phyloP scores from a whole-genome alignment of 2,888 invertebrate genomes.

The Abrostola tripartita region DNA sequence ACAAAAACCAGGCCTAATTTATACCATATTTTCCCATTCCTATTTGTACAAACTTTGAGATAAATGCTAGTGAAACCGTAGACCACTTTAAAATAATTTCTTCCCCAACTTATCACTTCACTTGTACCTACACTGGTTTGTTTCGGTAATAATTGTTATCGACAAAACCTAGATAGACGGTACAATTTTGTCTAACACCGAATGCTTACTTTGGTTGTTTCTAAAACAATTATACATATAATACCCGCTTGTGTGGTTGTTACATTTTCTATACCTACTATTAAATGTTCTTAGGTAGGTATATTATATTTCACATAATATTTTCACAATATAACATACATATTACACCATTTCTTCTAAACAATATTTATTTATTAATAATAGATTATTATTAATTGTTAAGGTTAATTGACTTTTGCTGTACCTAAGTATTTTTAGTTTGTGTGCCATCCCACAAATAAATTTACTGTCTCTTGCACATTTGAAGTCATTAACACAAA shows the following conservation, averaged over 20 bases:
- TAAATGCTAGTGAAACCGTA: slow-evolving; percentile 1
- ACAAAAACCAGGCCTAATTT: background rate
- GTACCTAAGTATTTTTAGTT: too few relatives aligned
- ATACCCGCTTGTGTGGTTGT: background rate
- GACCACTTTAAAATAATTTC: background rate
- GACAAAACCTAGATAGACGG: background rate
- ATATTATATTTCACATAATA: too few relatives aligned
- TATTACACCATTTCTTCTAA: too few relatives aligned
- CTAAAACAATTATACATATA: background rate
- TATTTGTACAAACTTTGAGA: background rate
- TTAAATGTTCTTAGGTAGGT: background rate
- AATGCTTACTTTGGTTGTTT: background rate
- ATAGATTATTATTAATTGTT: too few relatives aligned
- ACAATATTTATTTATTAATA: too few relatives aligned
- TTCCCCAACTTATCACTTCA: background rate
- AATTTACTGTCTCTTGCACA: too few relatives aligned
- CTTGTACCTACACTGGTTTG: slow-evolving; percentile 5
- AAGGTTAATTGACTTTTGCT: too few relatives aligned
- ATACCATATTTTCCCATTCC: background rate
- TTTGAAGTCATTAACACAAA: too few relatives aligned
- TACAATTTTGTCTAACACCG: background rate
- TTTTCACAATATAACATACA: too few relatives aligned
- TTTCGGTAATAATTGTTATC: background rate
- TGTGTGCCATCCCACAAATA: too few relatives aligned
- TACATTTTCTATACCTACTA: background rate